A percentile compares a stretch with the other conserved stretches of the same genome.
Conservation (phyloP, 64 coral and sea anemone genomes). For the Stichodactyla mertensii region DNA sequence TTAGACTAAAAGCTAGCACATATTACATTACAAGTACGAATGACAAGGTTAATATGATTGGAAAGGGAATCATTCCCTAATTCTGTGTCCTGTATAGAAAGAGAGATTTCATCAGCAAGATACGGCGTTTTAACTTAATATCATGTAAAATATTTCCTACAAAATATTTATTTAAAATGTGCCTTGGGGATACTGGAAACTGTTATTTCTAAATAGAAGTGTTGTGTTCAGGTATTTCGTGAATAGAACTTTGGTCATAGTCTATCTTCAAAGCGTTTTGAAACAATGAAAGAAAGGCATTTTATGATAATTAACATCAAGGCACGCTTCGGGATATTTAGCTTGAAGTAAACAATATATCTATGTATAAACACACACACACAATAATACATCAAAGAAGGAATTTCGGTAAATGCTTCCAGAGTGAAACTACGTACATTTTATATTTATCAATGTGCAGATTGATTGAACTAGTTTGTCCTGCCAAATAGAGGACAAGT, state of each 20-base stretch:
- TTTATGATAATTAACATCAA: too few species aligned
- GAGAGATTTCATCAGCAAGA: background rate
- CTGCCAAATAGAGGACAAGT: background rate
- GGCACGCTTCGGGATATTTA: background rate
- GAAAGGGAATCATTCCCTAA: background rate
- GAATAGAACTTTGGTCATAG: too few species aligned
- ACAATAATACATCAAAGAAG: background rate
- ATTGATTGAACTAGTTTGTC: background rate
- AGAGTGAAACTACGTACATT: background rate
- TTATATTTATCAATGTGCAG: background rate
- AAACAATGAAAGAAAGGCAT: too few species aligned
- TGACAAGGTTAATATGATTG: background rate
- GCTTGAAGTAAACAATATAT: background rate
- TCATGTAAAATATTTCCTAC: too few species aligned
- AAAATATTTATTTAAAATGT: too few species aligned
- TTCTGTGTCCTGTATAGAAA: background rate
- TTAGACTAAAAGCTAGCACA: background rate
- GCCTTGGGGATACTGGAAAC: too few species aligned
- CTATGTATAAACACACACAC: background rate
- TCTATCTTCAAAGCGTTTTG: too few species aligned
- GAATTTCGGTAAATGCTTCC: background rate
- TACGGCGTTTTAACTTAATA: too few species aligned
- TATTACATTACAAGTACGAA: background rate
- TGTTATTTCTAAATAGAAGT: too few species aligned
- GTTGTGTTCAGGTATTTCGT: too few species aligned